Base-by-base conservation (phyloP, 2,113 vertebrate genomes). In the Haplotaxodon microlepis region DNA sequence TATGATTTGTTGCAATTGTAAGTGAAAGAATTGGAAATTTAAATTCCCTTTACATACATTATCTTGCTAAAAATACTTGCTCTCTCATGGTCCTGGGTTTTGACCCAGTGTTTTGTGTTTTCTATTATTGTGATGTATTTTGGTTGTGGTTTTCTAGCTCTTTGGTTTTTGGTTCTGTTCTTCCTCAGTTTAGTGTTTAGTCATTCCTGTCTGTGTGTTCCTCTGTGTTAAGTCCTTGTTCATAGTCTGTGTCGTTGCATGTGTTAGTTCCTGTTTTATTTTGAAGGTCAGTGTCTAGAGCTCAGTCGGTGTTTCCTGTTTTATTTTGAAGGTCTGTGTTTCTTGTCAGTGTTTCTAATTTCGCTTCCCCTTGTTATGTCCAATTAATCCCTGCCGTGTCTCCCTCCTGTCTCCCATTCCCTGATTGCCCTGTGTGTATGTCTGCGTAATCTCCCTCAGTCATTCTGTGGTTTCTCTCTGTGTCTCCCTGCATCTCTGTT, bases 1-100 rank as follows among this genome's bases (percentile, higher is more conserved):
- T 63, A 0, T 34, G 16, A 63, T 3, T 63, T 63, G 59, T 63
- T 3, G 59, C 31, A 63, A 36, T 5, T 36, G 16, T 11, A 63
- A 7, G 6, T 63, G 31, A 63, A 63, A 36, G 9, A 63, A n/a
- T 12, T 63, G 17, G 59, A 63, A 36, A 63, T 36, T 63, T 0
- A 63, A 63, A 63, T 63, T 36, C 9, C 31, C 9, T 63, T 36
- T 63, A 63, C 9, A n/a, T 36, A 63, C 2, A 36, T n/a, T 36
- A 12, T 63, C 19, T 63, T 63, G 31, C 17, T n/a, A 63, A 0
- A 63, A 36, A 36, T 63, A n/a, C 9, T 36, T 36, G 17, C 57
- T 59, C 14, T 59, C 57, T 59, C 1, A 1, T 0, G 57, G 0
- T 31, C 57, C 1, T 59, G 27, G 57, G 5, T 29, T 59, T 59